A percentile compares a stretch with the other conserved stretches of the same genome.
Evolutionary conservation across 2,888 invertebrate genomes (phyloP).

Genomic region (Limnephilus auricula): DNA sequence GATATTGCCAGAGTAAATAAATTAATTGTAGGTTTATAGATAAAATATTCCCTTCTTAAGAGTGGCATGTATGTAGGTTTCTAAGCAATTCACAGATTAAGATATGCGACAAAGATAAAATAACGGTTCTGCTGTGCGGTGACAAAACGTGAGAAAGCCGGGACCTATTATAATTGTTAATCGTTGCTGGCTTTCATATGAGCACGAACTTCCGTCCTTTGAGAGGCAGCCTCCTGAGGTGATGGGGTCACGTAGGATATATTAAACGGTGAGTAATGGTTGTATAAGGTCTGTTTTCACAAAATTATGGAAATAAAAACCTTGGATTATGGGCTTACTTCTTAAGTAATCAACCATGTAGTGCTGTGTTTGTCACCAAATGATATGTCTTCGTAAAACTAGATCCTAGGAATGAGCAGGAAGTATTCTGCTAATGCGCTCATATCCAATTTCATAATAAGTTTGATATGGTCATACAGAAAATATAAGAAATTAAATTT

Average conservation of each 20-base stretch:
- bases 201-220: background rate
- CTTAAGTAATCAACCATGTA: too few relatives aligned
- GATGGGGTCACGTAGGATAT: background rate
- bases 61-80: background rate
- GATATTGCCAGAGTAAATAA: background rate
- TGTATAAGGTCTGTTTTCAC: background rate
- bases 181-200: background rate
- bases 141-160: background rate
- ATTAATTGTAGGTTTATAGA: background rate
- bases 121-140: background rate
- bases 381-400: too few relatives aligned
- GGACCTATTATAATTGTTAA: background rate
- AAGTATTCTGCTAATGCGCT: too few relatives aligned
- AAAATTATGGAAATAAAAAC: too few relatives aligned
- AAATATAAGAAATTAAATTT: too few relatives aligned
- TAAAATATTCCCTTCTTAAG: background rate
- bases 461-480: too few relatives aligned
- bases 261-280: background rate
- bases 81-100: background rate
- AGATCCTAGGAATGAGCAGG: too few relatives aligned
- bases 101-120: background rate
- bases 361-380: too few relatives aligned
- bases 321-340: too few relatives aligned
- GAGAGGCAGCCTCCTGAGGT: background rate
- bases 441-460: too few relatives aligned